Evolutionary conservation across 1,140 invertebrate species (phyloP).

Genomic region (Drosophila lacertosa): DNA sequence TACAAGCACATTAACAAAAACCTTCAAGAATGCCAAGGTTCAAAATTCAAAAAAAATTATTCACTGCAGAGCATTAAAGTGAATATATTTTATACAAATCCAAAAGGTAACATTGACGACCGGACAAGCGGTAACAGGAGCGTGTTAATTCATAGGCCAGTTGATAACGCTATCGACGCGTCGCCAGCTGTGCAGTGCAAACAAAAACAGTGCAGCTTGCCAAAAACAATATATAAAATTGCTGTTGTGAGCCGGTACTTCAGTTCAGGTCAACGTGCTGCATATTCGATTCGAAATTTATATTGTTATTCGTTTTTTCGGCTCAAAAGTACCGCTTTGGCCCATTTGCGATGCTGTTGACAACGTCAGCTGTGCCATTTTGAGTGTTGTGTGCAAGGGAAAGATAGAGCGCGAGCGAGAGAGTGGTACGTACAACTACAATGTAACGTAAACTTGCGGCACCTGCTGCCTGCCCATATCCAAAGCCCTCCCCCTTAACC

Average conservation of each 20-base stretch:
- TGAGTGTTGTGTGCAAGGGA: constrained; percentile 5
- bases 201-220: constrained; percentile 8
- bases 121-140: constrained; percentile 1
- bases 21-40: constrained; percentile 11
- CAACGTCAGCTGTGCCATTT: constrained; percentile 50
- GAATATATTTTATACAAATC: not conserved
- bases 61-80: not conserved
- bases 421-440: constrained; percentile 10
- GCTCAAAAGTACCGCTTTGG: constrained; percentile 20
- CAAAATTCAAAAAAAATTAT: not conserved
- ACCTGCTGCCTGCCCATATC: constrained; percentile 21
- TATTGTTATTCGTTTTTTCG: not conserved
- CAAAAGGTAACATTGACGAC: not conserved
- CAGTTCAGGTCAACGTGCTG: constrained; percentile 16
- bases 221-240: constrained; percentile 3
- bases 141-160: constrained; percentile 12
- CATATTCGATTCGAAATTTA: constrained; percentile 5
- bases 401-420: constrained; percentile 1
- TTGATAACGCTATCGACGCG: constrained; percentile 26
- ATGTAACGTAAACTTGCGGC: constrained; percentile 18
- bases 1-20: not conserved
- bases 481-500: constrained; percentile 2
- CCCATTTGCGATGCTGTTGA: constrained; percentile 40
- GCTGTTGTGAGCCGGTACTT: not conserved
- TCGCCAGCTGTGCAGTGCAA: constrained; percentile 37